Conservation (phyloP, 2,888 invertebrate species). For the Diploptera punctata region DNA sequence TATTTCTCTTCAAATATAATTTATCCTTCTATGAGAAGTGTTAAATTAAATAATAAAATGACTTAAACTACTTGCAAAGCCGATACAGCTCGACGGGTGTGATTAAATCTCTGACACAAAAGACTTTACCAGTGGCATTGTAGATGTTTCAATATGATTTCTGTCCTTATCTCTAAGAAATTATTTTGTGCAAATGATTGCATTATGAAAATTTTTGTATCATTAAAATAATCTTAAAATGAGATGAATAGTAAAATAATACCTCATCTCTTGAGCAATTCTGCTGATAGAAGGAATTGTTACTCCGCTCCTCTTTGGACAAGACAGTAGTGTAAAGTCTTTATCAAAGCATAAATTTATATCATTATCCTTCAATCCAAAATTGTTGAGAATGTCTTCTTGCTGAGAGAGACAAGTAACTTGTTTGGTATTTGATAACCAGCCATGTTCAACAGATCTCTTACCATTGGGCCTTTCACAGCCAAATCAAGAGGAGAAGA, state of each 20-base stretch:
- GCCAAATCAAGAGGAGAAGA: conserved; percentile 87
- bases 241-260: conserved; percentile 50
- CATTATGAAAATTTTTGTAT: no score
- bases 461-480: conserved; percentile 92
- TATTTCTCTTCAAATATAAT: no score
- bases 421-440: conserved; percentile 82
- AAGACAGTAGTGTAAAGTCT: conserved; percentile 72
- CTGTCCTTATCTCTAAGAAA: no score
- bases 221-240: no score
- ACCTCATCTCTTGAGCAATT: conserved; percentile 58
- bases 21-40: no score
- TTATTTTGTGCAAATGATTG: no score
- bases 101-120: no score
- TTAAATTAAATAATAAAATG: no score
- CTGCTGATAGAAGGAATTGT: conserved; percentile 35
- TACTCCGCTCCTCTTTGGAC: conserved; percentile 65
- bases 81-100: no score
- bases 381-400: conserved; percentile 47
- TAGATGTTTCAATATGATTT: no score
- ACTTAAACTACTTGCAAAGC: no score
- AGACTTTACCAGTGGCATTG: no score
- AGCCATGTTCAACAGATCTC: conserved; percentile 89
- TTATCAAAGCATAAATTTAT: conserved; percentile 68
- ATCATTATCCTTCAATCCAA: conserved; percentile 47
- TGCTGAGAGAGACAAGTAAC: conserved; percentile 34